Base-by-base conservation (phyloP, 2,113 vertebrate genomes). In the Pao palembangensis region DNA sequence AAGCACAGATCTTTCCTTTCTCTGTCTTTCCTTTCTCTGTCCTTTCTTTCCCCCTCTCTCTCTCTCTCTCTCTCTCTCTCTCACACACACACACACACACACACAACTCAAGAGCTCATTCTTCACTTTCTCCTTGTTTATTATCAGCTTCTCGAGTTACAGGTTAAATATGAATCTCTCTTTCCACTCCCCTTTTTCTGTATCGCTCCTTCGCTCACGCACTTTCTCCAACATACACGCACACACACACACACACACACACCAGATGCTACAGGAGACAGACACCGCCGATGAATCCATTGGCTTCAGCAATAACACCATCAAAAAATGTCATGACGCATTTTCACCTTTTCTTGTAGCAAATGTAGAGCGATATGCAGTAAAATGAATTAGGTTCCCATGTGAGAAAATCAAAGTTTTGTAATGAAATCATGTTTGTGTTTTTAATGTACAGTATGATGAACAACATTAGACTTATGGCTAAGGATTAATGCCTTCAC, bases 81-180 rank as follows among this genome's bases (percentile, higher is more conserved):
- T 15, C 43, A 4, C 43, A 14, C 43, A 17, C 13, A 44, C 13
- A 44, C 28, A 31, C 28, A 31, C 28, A 21, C 56, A 43, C 61
- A 67, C 53, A 50, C 63, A 61, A 61, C 67, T 78, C 58, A 56
- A 23, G n/a, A 51, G 34, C 55, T 67, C 53, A 64, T 74, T 81
- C 69, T 65, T 83, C 64, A 73, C 67, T 73, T 74, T 76, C 54
- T 78, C 38, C 82, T 78, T 86, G 78, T 90, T 78, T 86, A 76
- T 90, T 90, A 91, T 89, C 87, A 78, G 83, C 80, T 88, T 88
- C 88, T 91, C 88, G 68, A 80, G 80, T 91, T 92, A 85, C 89
- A 88, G 81, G 80, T 90, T 88, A 85, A 90, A 91, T 88, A 81
- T 82, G 86, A 90, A 72, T 71, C 79, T 61, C 65, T 71, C 46